Evolutionary conservation across 2,113 vertebrate species (phyloP), one percentile per base, ranked within the genome.

Genomic region (Myiagra hebetior): DNA sequence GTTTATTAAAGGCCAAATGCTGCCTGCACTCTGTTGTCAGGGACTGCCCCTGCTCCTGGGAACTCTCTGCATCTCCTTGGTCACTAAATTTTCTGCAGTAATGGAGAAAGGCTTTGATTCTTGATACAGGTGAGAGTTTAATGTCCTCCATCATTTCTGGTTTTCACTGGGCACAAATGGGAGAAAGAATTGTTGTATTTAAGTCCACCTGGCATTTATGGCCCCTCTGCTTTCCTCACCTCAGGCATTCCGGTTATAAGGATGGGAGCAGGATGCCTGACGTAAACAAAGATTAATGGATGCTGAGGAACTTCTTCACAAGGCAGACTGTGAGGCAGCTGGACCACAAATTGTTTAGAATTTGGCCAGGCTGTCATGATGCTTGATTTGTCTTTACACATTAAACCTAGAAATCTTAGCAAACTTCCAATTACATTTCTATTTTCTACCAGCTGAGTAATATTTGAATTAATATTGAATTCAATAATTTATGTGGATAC

Each of bases 11-110:
- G 68, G 53, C 33, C 37, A 41, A 53, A 49, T 41, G 17, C 31
- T 0, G 0, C 15, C 74, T 73, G 33, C 15, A 2, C 39, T 27
- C 49, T 59, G 53, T 27, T 10, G 26, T 20, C 50, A 15, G 47
- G 33, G 69, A 16, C 42, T 62, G 62, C 11, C 59, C 23, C 39
- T 19, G 11, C 11, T 42, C 23, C 72, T 5, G 2, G 42, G 30
- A 79, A 10, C 23, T 33, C 42, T 62, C 59, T 33, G 39, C 35
- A 17, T 7, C 6, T 49, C 77, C 30, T 39, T 18, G 35, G 41
- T 82, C 75, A 46, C 33, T 44, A 8, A 9, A 8, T 74, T 85
- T 68, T 39, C 49, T 55, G 33, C 3, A 5, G 24, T 30, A 69
- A 55, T 1, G 1, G 15, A 52, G 57, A 52, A 87, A 75, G 13